Evolutionary conservation across 1,140 invertebrate genomes (phyloP), one percentile per base, ranked within the genome.

Genomic region (Phortica variegata): DNA sequence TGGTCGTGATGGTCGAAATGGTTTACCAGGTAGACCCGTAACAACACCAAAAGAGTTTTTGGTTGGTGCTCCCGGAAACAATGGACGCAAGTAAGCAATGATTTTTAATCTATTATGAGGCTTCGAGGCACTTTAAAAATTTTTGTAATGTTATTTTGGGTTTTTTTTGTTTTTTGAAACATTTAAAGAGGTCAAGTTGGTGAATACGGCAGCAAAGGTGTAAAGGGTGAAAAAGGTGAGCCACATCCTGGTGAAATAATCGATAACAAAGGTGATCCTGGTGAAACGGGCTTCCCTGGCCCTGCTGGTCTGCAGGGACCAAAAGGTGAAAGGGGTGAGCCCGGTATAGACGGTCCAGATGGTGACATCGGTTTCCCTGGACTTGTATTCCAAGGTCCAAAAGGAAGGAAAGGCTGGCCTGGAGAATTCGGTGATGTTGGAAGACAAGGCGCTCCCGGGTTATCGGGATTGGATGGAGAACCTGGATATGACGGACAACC

Each of bases 181-280:
- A n/a, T 39, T 18, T 42, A 29, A 18, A 66, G 73, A 23, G 84
- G 84, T 8, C 29, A 26, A 2, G 73, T 75, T 50, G 82, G 82
- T 18, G 74, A 78, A 18, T 40, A 50, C 2, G 79, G 82, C 31
- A 49, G 45, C 9, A 12, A 56, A 7, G 86, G 87, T 3, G 26
- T 61, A 2, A 78, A 77, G 49, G 84, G 84, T 38, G 75, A 79
- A n/a, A 79, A 77, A 44, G 84, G 85, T 50, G 78, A 79, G 20
- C 60, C 76, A 0, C 72, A 76, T 2, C 81, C 78, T 16, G 76
- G 76, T 26, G 49, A 69, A 38, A 56, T 65, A 8, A 41, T 46
- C 19, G 49, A 61, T 13, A 73, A 71, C 21, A 39, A 49, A 29
- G 76, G 76, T 1, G 65, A 65, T 2, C 12, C 2, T 2, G 74